Evolutionary conservation across 2,888 invertebrate genomes (phyloP).

Genomic region (Pandemis corylana): DNA sequence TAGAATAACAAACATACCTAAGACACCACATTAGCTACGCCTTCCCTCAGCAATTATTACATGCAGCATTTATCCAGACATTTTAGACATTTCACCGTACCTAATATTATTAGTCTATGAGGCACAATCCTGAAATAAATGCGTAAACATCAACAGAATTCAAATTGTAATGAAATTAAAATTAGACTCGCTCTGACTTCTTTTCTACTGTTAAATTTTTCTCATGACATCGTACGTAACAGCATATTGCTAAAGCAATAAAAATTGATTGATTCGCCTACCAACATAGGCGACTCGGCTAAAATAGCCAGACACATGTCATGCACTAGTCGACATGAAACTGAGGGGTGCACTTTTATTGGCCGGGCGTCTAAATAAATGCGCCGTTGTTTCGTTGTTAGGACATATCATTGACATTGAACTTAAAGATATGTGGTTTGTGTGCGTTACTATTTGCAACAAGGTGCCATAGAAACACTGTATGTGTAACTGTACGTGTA

Average conservation of each 20-base stretch:
- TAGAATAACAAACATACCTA: no score
- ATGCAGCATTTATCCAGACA: no score
- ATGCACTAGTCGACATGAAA: background rate
- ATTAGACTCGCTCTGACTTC: background rate
- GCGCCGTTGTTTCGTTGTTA: background rate
- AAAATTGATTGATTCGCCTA: background rate
- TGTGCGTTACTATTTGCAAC: slow-evolving; percentile 3
- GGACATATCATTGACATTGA: slow-evolving; percentile 8
- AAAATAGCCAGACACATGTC: background rate
- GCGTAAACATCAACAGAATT: no score
- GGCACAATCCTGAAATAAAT: no score
- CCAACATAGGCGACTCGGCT: background rate
- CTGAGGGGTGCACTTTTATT: background rate
- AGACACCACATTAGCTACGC: no score
- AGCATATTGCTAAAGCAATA: background rate
- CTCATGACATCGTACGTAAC: background rate
- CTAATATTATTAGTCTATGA: no score
- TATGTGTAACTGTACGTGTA: background rate
- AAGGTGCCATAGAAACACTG: slow-evolving; percentile 1
- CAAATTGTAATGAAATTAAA: no score
- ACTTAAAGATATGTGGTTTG: background rate
- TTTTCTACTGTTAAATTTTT: no score
- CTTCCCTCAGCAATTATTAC: no score
- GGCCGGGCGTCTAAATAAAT: slow-evolving; percentile 3
- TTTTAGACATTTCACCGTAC: no score